Base-by-base conservation (phyloP, 1,140 invertebrate genomes). In the Whitmania pigra region DNA sequence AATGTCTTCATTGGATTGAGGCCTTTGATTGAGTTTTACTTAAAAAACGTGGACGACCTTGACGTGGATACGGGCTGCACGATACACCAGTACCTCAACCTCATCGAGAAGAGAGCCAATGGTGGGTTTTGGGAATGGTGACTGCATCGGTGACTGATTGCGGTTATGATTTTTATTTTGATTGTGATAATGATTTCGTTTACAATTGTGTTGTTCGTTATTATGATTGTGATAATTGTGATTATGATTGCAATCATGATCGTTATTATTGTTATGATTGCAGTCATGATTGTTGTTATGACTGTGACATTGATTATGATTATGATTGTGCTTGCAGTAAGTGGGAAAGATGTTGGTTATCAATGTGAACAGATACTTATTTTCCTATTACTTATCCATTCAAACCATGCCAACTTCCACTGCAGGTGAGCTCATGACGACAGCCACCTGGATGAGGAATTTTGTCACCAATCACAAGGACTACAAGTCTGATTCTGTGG, bases 1-100 rank as follows among this genome's bases (percentile, higher is more conserved):
- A 89, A 88, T 88, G 72, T 88, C 87, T 99, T 98, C 84, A 93
- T 93, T 55, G 96, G 96, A n/a, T 84, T 98, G 74, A 88, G 97
- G 71, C 90, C 94, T 13, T 82, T 99, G 69, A 93, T 99, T 53
- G 89, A 93, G 77, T 91, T 90, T 76, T 99, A 97, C 82, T 84
- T 98, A 74, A 88, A 88, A 71, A 89, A 88, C 67, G 92, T 97
- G 87, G 93, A 97, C 80, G 89, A 72, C 69, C 18, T 40, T 7
- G 75, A 76, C 36, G 73, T 76, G 17, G 71, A 72, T 53, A 74
- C 73, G 2, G 54, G 71, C 79, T 98, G 94, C 83, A 95, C 93
- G 6, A 91, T 99, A 76, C 89, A 92, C 81, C 91, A 97, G 82
- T 99, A 99, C 84, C 86, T 99, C 68, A 92, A 90, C 78, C 87